These are phyloP conservation scores for Hestina assimilis DNA, from an alignment of 1,140 invertebrate species.

Conservation along the genomic window DNA sequence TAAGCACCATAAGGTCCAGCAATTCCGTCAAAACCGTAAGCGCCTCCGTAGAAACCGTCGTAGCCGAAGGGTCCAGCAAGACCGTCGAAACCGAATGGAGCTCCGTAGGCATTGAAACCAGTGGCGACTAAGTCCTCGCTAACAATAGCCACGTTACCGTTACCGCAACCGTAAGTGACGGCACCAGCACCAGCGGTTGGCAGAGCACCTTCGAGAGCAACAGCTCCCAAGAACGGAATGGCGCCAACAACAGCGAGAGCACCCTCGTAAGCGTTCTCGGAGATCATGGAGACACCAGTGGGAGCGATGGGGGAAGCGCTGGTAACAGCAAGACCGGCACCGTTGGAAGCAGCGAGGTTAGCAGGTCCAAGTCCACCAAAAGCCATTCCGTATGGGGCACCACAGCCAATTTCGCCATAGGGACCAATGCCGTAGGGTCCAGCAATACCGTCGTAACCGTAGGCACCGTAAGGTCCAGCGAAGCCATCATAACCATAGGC, in stretches of 20 bases:
- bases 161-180: conserved; percentile 35
- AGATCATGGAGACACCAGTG: conserved; percentile 32
- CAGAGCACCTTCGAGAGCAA: conserved; percentile 41
- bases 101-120: not conserved
- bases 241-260: conserved; percentile 34
- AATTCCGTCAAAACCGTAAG: conserved; percentile 1
- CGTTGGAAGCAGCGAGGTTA: conserved; percentile 22
- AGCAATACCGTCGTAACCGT: not conserved
- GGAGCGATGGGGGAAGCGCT: conserved; percentile 38
- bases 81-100: conserved; percentile 8
- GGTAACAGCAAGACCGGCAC: conserved; percentile 31
- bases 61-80: not conserved
- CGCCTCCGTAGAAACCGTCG: not conserved
- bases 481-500: not conserved
- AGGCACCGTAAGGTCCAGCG: conserved; percentile 10
- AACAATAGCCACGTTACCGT: conserved; percentile 34
- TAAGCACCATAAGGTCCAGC: not conserved
- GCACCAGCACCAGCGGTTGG: conserved; percentile 34
- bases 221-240: conserved; percentile 40
- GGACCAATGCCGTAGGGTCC: not conserved
- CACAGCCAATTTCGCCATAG: not conserved
- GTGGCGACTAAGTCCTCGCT: conserved; percentile 26
- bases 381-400: not conserved
- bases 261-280: conserved; percentile 43
- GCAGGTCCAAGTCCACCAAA: not conserved